Evolutionary conservation across 2,113 vertebrate genomes (phyloP).

Genomic region (Pampusana beccarii): DNA sequence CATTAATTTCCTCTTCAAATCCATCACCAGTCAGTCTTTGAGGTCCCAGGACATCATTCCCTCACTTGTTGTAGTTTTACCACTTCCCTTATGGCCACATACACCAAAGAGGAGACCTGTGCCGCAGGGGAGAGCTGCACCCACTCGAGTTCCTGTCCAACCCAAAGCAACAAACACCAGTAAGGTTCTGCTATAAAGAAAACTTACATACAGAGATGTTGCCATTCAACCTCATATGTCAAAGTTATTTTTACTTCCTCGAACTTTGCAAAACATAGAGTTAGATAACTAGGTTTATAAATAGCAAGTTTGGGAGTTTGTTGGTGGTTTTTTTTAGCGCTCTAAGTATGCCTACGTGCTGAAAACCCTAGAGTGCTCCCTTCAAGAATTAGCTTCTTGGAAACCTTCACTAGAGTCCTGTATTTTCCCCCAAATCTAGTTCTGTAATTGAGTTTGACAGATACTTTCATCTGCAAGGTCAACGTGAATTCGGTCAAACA

Average conservation of each 20-base stretch:
- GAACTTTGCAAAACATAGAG: neutral
- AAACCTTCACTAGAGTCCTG: neutral
- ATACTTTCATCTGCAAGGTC: neutral
- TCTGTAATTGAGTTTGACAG: neutral
- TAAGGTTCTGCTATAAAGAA: neutral
- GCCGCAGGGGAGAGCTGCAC: neutral
- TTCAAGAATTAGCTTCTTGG: neutral
- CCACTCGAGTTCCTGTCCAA: neutral
- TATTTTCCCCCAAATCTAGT: neutral
- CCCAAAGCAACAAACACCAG: neutral
- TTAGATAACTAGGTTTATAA: neutral
- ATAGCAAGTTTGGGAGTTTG: neutral
- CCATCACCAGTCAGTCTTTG: neutral
- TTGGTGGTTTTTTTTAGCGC: neutral
- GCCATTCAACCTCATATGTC: neutral
- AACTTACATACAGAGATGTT: neutral
- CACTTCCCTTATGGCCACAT: neutral
- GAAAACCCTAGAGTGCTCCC: neutral
- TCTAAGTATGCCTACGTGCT: rapidly evolving
- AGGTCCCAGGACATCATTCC: neutral
- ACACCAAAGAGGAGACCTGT: neutral
- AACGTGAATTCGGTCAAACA: neutral
- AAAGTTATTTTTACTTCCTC: neutral
- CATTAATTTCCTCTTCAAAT: neutral
- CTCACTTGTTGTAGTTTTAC: neutral